Conservation (phyloP, 2,888 invertebrate species). For the Allacma fusca region DNA sequence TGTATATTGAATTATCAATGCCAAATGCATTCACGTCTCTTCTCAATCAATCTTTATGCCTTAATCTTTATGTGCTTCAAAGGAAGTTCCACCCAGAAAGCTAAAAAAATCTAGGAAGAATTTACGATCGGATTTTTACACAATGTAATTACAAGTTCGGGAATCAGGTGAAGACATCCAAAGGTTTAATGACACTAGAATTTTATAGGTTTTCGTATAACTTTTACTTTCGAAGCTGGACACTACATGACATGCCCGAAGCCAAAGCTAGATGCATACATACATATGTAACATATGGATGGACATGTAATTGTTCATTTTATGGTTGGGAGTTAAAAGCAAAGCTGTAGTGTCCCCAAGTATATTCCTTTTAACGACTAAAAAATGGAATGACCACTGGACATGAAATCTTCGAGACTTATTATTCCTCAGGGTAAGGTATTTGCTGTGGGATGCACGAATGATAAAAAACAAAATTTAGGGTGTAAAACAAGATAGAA, state of each 20-base stretch:
- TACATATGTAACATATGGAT: not conserved
- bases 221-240: constrained; percentile 18
- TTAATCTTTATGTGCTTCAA: too few relatives aligned
- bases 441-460: too few relatives aligned
- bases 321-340: too few relatives aligned
- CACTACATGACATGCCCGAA: not conserved
- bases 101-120: not conserved
- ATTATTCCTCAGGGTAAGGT: too few relatives aligned
- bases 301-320: not conserved
- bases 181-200: constrained; percentile 14
- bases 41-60: too few relatives aligned
- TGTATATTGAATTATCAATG: too few relatives aligned
- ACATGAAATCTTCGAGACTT: not conserved
- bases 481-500: too few relatives aligned
- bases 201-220: not conserved
- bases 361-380: not conserved
- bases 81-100: too few relatives aligned
- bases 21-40: too few relatives aligned
- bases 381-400: constrained; percentile 17
- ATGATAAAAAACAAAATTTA: too few relatives aligned
- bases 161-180: not conserved
- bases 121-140: not conserved
- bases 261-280: too few relatives aligned
- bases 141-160: constrained; percentile 11
- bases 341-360: not conserved